phyloP scores from a whole-genome alignment of 2,797 vertebrate genomes.

The Hyperoplus immaculatus region DNA sequence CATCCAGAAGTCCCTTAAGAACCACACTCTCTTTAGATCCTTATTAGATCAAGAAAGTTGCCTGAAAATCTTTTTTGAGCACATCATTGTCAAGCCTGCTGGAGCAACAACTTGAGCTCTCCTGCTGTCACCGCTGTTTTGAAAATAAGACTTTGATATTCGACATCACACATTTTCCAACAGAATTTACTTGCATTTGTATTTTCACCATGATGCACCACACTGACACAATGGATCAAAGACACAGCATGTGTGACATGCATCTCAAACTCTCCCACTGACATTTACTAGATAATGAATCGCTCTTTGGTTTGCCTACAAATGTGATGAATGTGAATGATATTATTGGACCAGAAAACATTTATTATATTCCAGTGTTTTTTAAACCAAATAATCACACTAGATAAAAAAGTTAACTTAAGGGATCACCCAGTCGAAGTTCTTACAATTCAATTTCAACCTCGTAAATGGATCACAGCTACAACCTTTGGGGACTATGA shows the following conservation, averaged over 20 bases:
- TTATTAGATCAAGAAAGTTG: constrained; percentile 37
- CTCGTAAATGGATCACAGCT: no score
- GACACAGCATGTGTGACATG: neutral
- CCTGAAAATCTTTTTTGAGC: constrained; percentile 40
- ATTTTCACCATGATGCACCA: constrained; percentile 1
- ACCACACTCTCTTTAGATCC: neutral
- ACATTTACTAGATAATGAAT: neutral
- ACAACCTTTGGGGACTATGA: neutral
- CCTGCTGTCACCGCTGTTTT: constrained; percentile 5
- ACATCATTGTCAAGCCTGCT: constrained; percentile 45
- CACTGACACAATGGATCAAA: constrained; percentile 5
- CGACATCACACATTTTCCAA: neutral
- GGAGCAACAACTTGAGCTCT: constrained; percentile 10
- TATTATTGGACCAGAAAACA: constrained; percentile 4
- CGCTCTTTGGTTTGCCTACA: neutral
- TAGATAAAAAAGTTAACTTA: no score
- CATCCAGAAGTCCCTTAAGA: constrained; percentile 15
- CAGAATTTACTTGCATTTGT: constrained; percentile 6
- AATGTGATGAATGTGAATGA: neutral
- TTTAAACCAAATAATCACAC: no score
- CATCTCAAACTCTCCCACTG: neutral
- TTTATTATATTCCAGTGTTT: neutral
- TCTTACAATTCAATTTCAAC: no score
- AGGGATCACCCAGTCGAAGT: no score
- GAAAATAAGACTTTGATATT: neutral